Conservation (phyloP, 2,888 invertebrate species). For the Hydrotaea diabolus region DNA sequence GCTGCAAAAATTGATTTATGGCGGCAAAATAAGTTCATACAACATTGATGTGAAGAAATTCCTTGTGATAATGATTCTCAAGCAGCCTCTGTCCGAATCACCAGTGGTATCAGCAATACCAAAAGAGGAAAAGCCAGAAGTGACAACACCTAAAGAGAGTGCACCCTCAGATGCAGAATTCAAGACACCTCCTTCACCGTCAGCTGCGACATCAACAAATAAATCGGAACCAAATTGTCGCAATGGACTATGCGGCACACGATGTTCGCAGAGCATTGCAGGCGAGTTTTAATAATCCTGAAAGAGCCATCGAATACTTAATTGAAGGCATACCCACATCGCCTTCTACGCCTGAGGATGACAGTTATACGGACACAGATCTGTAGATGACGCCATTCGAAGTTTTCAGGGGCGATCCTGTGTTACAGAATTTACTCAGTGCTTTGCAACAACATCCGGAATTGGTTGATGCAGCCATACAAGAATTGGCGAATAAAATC, state of each 20-base stretch:
- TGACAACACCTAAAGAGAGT: no score
- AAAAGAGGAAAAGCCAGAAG: no score
- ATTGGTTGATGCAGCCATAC: slow-evolving; percentile 92
- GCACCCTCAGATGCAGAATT: slow-evolving; percentile 48
- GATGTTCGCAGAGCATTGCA: slow-evolving; percentile 93
- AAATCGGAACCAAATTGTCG: slow-evolving; percentile 64
- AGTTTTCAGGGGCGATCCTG: slow-evolving; percentile 93
- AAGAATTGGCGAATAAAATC: slow-evolving; percentile 96
- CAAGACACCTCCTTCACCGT: slow-evolving; percentile 39
- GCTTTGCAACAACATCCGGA: slow-evolving; percentile 95
- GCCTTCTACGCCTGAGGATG: slow-evolving; percentile 60
- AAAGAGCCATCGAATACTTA: slow-evolving; percentile 97
- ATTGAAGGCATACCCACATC: slow-evolving; percentile 89
- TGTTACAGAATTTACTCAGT: slow-evolving; percentile 95
- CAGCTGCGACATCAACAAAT: neutral
- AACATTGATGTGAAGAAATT: slow-evolving; percentile 97
- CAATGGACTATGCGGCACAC: slow-evolving; percentile 92
- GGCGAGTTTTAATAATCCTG: slow-evolving; percentile 97
- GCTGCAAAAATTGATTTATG: slow-evolving; percentile 94
- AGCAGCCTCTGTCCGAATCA: slow-evolving; percentile 53
- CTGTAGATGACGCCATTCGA: slow-evolving; percentile 84
- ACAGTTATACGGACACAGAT: slow-evolving; percentile 57
- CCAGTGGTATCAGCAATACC: slow-evolving; percentile 24
- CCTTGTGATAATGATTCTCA: slow-evolving; percentile 93
- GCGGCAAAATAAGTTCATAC: slow-evolving; percentile 94